These are phyloP conservation scores for Archips crataeganus DNA, from an alignment of 2,888 invertebrate genomes.

Conservation along the genomic window DNA sequence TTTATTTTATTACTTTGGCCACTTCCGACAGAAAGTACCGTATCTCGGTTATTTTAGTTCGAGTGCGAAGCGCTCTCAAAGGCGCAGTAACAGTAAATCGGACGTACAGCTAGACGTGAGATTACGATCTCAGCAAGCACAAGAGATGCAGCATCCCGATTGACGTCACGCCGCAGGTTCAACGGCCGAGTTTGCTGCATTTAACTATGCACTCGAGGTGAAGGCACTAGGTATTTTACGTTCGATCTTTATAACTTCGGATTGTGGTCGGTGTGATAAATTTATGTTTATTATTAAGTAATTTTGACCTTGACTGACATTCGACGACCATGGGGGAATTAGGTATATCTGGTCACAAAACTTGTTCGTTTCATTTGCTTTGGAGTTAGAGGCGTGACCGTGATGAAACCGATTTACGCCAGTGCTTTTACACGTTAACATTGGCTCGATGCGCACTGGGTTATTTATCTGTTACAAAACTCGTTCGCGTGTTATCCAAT, in stretches of 20 bases:
- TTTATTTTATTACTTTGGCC: constrained; percentile 21
- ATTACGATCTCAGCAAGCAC: constrained; percentile 40
- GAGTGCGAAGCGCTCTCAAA: constrained; percentile 38
- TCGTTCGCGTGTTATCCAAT: constrained; percentile 7
- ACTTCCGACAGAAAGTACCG: constrained; percentile 35
- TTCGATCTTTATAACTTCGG: constrained; percentile 33
- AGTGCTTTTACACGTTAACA: constrained; percentile 16
- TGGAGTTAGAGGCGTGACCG: constrained; percentile 28
- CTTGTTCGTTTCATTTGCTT: constrained; percentile 39
- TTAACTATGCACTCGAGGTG: constrained; percentile 41
- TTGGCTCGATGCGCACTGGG: constrained; percentile 16
- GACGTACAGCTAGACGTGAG: constrained; percentile 39
- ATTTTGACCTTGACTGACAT: constrained; percentile 42
- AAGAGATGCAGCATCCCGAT: constrained; percentile 55
- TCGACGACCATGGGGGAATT: constrained; percentile 43
- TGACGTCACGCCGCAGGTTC: constrained; percentile 65
- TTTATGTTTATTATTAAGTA: constrained; percentile 42
- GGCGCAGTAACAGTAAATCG: constrained; percentile 45
- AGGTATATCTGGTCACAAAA: constrained; percentile 43
- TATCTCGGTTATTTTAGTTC: constrained; percentile 38
- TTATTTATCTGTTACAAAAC: constrained; percentile 22
- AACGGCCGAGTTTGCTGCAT: constrained; percentile 52
- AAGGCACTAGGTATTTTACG: constrained; percentile 12
- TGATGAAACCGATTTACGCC: constrained; percentile 41
- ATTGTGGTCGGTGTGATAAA: constrained; percentile 29